These are phyloP conservation scores for Megastigmus dorsalis DNA, from an alignment of 2,888 invertebrate genomes.

Conservation along the genomic window DNA sequence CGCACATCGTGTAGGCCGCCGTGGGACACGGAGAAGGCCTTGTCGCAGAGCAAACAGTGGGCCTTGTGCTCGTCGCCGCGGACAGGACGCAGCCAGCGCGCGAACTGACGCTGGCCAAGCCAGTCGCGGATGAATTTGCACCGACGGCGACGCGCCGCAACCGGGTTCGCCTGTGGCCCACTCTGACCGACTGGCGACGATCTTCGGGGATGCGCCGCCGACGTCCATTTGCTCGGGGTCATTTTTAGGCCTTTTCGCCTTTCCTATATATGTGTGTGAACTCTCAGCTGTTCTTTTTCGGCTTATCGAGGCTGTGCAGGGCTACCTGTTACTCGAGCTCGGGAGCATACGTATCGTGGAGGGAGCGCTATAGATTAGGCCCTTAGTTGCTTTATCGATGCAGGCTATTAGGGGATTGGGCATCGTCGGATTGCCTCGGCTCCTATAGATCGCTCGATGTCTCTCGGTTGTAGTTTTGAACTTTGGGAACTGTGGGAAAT, in stretches of 20 bases:
- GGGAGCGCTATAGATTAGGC: constrained; percentile 5
- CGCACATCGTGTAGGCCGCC: constrained; percentile 67
- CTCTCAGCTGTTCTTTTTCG: no score
- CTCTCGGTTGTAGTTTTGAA: no score
- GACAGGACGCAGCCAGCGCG: constrained; percentile 64
- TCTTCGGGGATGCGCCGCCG: constrained; percentile 30
- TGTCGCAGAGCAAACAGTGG: constrained; percentile 66
- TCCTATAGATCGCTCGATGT: no score
- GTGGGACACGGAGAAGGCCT: constrained; percentile 67
- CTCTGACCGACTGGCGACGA: not conserved
- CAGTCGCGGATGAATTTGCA: constrained; percentile 68
- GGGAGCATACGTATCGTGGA: not conserved
- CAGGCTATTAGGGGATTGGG: no score
- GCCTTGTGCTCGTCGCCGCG: constrained; percentile 66
- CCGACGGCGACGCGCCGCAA: constrained; percentile 56
- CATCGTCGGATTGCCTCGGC: no score
- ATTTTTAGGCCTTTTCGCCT: no score
- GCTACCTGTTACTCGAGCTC: constrained; percentile 20
- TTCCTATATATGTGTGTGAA: no score
- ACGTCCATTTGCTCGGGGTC: not conserved
- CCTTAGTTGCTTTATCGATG: no score
- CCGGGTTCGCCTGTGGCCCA: not conserved
- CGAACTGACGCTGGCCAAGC: constrained; percentile 63
- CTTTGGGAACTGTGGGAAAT: no score
- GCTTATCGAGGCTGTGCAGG: not conserved